Conservation (phyloP, 1,140 invertebrate genomes). For the Drosophila nannoptera region DNA sequence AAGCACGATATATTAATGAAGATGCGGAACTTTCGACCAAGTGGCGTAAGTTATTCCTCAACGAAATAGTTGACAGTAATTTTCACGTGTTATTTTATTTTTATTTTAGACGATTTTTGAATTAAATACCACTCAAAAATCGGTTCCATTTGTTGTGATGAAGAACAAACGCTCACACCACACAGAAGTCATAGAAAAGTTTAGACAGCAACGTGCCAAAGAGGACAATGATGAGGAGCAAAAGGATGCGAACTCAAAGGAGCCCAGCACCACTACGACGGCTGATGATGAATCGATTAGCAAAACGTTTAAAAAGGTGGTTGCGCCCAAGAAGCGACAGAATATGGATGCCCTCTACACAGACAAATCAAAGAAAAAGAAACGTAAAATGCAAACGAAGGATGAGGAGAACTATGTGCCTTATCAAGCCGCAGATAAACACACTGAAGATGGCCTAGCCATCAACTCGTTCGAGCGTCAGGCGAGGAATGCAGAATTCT, state of each 20-base stretch:
- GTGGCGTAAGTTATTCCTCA: conserved; percentile 83
- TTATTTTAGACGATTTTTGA: conserved; percentile 94
- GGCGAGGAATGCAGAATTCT: conserved; percentile 86
- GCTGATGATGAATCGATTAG: conserved; percentile 67
- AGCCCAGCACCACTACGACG: conserved; percentile 21
- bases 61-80: background rate
- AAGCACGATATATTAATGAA: conserved; percentile 83
- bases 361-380: conserved; percentile 80
- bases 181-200: conserved; percentile 82
- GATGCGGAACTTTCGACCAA: conserved; percentile 91
- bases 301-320: conserved; percentile 80
- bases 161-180: conserved; percentile 85
- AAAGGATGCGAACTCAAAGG: conserved; percentile 45
- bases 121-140: conserved; percentile 89
- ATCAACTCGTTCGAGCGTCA: conserved; percentile 88
- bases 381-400: conserved; percentile 80
- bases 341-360: conserved; percentile 81
- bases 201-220: conserved; percentile 73
- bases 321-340: conserved; percentile 82
- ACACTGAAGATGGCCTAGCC: conserved; percentile 93
- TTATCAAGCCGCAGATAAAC: conserved; percentile 90
- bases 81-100: background rate
- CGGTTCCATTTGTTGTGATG: conserved; percentile 85
- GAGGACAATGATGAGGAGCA: conserved; percentile 69
- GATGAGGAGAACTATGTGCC: conserved; percentile 92